A percentile compares a stretch with the other conserved stretches of the same genome.
Evolutionary conservation across 2,888 invertebrate genomes (phyloP).

Genomic region (Perizoma flavofasciatum): DNA sequence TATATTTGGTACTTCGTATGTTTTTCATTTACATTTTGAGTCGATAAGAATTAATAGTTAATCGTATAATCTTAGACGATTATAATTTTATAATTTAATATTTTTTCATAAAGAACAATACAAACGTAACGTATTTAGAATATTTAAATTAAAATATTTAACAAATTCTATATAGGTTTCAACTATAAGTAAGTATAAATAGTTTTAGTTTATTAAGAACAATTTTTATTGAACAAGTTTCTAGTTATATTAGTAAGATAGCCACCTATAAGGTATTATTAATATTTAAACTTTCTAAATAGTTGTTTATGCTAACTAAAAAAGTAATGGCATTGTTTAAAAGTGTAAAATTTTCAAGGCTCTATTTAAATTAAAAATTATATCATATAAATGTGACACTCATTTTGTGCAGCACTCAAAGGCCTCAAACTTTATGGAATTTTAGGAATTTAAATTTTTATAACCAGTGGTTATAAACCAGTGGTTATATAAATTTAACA

Average conservation of each 20-base stretch:
- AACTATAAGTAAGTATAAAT: constrained; percentile 65
- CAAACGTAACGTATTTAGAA: constrained; percentile 68
- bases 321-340: constrained; percentile 47
- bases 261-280: constrained; percentile 61
- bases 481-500: not conserved
- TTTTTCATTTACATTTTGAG: constrained; percentile 80
- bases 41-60: constrained; percentile 78
- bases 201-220: constrained; percentile 65
- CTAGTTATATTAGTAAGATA: constrained; percentile 67
- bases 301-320: constrained; percentile 50
- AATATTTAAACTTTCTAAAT: constrained; percentile 59
- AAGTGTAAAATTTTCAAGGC: constrained; percentile 15
- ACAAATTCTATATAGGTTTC: constrained; percentile 74
- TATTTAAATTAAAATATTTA: constrained; percentile 68
- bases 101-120: constrained; percentile 68
- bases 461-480: no score
- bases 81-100: constrained; percentile 54
- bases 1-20: constrained; percentile 84
- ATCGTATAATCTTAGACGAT: constrained; percentile 73
- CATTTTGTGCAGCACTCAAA: no score
- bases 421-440: no score
- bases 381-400: constrained; percentile 1
- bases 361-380: not conserved
- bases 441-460: no score
- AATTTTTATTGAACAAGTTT: constrained; percentile 78